Evolutionary conservation across 1,140 invertebrate genomes (phyloP), one percentile per base, ranked within the genome.

Genomic region (Pogonomyrmex californicus): DNA sequence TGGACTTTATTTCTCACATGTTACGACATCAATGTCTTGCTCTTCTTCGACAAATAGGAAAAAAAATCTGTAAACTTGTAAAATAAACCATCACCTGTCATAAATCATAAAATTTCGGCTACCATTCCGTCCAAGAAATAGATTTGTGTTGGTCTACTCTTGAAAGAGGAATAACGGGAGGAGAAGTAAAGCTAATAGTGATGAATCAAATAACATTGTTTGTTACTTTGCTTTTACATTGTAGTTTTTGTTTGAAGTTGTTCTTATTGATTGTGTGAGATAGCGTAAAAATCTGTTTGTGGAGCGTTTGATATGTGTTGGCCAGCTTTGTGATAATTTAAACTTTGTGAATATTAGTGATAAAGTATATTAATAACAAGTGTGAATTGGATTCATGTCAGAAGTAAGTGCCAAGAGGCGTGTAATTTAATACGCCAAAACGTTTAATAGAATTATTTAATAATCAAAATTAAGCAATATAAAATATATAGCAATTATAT

Each of bases 381-480:
- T 77, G 38, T 44, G 14, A 77, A 60, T 30, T 62, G 56, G 73
- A 77, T 33, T 60, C 6, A 44, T n/a, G 56, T 77, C 73, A 77
- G 47, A 77, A 63, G 9, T 47, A 44, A 63, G 2, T 63, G 38
- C 38, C 38, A 63, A 63, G 23, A 62, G 41, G 0, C 38, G 17
- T 14, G 1, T 60, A 30, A 77, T 62, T 44, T 33, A 58, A 23
- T 76, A 17, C 2, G 36, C 38, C 54, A 60, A 60, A 10, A 76
- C 17, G 7, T 33, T 41, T 44, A 58, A 77, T 10, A 60, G 23
- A 62, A 44, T 44, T 44, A 23, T 14, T 17, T 30, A 5, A 38
- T 30, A 30, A 10, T 49, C 14, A 62, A 51, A 56, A 56, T 75
- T 56, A 14, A 71, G 38, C 12, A 71, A 51, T 49, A 51, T 49